Evolutionary conservation across 2,888 invertebrate genomes (phyloP).

Genomic region (Scrobipalpa costella): DNA sequence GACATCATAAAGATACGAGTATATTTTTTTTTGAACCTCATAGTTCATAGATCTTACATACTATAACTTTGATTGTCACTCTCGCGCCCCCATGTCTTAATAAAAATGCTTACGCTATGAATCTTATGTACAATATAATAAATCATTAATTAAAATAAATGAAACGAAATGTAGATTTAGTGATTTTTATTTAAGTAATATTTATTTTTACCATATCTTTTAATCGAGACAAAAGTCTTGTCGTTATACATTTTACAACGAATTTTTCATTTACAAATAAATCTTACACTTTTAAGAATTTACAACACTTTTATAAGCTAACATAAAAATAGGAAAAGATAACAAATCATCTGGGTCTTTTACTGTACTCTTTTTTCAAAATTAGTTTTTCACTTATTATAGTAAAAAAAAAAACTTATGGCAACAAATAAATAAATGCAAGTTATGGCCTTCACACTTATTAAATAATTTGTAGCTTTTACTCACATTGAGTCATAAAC

Average conservation of each 20-base stretch:
- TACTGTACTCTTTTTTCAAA: neutral
- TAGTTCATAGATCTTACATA: no score
- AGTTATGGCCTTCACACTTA: slow-evolving; percentile 31
- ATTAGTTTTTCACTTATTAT: neutral
- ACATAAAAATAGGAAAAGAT: neutral
- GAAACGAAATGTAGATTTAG: slow-evolving; percentile 42
- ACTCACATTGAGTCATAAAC: neutral
- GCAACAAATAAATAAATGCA: slow-evolving; percentile 48
- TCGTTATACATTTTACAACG: slow-evolving; percentile 47
- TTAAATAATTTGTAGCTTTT: neutral
- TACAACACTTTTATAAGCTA: slow-evolving; percentile 38
- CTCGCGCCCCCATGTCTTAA: no score
- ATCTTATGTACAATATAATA: no score
- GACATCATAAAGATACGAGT: no score
- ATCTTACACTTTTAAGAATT: slow-evolving; percentile 44
- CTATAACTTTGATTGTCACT: no score
- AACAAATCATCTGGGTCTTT: neutral
- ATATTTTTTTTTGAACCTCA: no score
- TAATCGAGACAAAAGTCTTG: slow-evolving; percentile 50
- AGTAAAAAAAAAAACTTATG: slow-evolving; percentile 34
- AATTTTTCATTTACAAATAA: slow-evolving; percentile 45
- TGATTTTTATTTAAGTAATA: slow-evolving; percentile 62
- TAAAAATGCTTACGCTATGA: no score
- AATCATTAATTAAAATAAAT: slow-evolving; percentile 26
- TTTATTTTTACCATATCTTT: slow-evolving; percentile 42